Evolutionary conservation across 2,113 vertebrate species (phyloP).

Genomic region (Periophthalmodon schlosseri): DNA sequence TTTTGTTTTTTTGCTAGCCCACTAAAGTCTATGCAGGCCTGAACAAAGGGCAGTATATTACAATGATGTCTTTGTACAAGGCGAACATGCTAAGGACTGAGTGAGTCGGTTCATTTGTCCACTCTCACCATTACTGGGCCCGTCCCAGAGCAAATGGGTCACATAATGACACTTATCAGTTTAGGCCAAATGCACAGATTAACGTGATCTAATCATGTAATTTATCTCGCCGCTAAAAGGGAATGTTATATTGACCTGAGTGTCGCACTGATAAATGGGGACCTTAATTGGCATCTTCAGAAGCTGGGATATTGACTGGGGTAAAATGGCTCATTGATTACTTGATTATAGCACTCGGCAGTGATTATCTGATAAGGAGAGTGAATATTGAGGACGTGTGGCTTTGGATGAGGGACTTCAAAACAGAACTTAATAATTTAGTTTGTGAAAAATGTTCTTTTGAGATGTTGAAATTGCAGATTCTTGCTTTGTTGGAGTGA

Average conservation of each 20-base stretch:
- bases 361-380: slow-evolving; percentile 60
- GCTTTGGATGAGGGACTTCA: slow-evolving; percentile 42
- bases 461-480: not conserved
- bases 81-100: not conserved
- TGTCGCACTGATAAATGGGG: slow-evolving; percentile 56
- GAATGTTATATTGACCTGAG: slow-evolving; percentile 54
- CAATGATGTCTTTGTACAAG: not conserved
- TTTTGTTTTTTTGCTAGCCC: no score
- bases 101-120: slow-evolving; percentile 19
- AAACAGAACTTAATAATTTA: slow-evolving; percentile 41
- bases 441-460: not conserved
- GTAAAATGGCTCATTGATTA: slow-evolving; percentile 65
- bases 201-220: slow-evolving; percentile 44
- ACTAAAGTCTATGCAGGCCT: not conserved
- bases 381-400: slow-evolving; percentile 42
- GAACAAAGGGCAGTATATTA: not conserved
- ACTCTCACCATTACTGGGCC: slow-evolving; percentile 17
- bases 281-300: slow-evolving; percentile 53
- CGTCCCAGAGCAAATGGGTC: slow-evolving; percentile 29
- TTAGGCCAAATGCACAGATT: slow-evolving; percentile 33
- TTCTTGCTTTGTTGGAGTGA: slow-evolving; percentile 8
- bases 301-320: slow-evolving; percentile 47
- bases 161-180: slow-evolving; percentile 43
- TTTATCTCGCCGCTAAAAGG: slow-evolving; percentile 53
- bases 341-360: slow-evolving; percentile 63